phyloP scores from a whole-genome alignment of 2,113 vertebrate species.

The Pedetes capensis region DNA sequence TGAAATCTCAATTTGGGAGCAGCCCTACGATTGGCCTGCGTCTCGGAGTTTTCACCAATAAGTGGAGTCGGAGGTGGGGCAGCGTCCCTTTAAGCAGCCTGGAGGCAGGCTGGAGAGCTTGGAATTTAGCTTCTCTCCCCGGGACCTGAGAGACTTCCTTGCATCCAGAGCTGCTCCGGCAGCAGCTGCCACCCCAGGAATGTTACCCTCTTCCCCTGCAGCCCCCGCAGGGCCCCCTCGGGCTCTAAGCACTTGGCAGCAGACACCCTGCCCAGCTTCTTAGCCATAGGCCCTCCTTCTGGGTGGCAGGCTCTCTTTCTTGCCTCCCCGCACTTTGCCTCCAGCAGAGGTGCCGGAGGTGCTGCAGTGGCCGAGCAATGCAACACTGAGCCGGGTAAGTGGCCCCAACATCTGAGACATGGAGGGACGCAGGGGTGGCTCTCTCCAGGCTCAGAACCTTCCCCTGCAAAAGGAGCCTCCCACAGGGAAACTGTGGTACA shows the following conservation, averaged over 20 bases:
- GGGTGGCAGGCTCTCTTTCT: not conserved
- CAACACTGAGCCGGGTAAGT: constrained; percentile 52
- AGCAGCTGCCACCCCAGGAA: constrained; percentile 66
- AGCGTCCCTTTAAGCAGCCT: constrained; percentile 81
- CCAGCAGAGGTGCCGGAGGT: not conserved
- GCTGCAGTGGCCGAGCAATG: constrained; percentile 18
- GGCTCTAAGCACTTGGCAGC: constrained; percentile 62
- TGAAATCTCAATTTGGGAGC: constrained; percentile 87
- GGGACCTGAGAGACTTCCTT: constrained; percentile 75
- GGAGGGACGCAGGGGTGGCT: not conserved
- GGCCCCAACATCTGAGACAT: not conserved
- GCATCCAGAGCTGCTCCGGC: not conserved
- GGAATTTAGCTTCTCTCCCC: constrained; percentile 65
- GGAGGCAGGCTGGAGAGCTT: constrained; percentile 75
- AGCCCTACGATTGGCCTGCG: constrained; percentile 86
- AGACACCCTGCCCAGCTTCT: not conserved
- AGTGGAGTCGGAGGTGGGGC: constrained; percentile 80
- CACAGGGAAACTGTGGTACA: not conserved
- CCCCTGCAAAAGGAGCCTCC: not conserved
- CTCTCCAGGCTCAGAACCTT: not conserved
- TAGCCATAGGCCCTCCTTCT: not conserved
- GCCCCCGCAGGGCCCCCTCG: constrained; percentile 73
- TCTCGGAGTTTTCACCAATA: constrained; percentile 87
- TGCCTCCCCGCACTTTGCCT: not conserved
- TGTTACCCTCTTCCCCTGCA: constrained; percentile 63